These are phyloP conservation scores for Sminthurides aquaticus DNA, from an alignment of 2,888 invertebrate species.

Conservation along the genomic window DNA sequence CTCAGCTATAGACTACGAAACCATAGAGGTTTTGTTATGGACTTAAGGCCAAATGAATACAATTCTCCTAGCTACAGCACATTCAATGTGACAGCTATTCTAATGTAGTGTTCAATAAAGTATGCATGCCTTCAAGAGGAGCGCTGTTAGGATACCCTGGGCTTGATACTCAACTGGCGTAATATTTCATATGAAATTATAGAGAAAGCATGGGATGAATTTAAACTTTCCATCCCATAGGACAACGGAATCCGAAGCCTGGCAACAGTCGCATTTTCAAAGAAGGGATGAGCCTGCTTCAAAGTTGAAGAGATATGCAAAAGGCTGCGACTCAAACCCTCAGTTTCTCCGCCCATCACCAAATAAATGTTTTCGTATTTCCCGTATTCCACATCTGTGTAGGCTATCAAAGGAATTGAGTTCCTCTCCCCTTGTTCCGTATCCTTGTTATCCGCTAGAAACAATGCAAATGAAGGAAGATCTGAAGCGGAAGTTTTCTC, in stretches of 20 bases:
- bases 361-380: slow-evolving; percentile 56
- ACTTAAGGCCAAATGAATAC: neutral
- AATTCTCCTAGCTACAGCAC: neutral
- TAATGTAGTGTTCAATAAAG: neutral
- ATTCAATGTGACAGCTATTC: neutral
- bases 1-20: too few relatives aligned
- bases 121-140: too few relatives aligned
- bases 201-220: slow-evolving; percentile 72
- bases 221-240: slow-evolving; percentile 72
- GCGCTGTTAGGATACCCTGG: neutral
- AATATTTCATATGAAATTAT: slow-evolving; percentile 77
- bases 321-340: slow-evolving; percentile 70
- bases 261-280: slow-evolving; percentile 52
- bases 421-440: slow-evolving; percentile 29
- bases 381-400: slow-evolving; percentile 57
- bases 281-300: slow-evolving; percentile 5
- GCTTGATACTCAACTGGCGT: slow-evolving; percentile 51
- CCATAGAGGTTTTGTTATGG: too few relatives aligned
- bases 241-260: slow-evolving; percentile 72
- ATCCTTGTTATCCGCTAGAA: slow-evolving; percentile 29
- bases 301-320: slow-evolving; percentile 49
- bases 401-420: slow-evolving; percentile 56
- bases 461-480: slow-evolving; percentile 23
- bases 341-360: slow-evolving; percentile 81
- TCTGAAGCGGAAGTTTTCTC: neutral